A percentile compares a stretch with the other conserved stretches of the same genome.
These are phyloP conservation scores for Cotesia chilonis DNA, from an alignment of 1,140 invertebrate genomes.

Conservation along the genomic window DNA sequence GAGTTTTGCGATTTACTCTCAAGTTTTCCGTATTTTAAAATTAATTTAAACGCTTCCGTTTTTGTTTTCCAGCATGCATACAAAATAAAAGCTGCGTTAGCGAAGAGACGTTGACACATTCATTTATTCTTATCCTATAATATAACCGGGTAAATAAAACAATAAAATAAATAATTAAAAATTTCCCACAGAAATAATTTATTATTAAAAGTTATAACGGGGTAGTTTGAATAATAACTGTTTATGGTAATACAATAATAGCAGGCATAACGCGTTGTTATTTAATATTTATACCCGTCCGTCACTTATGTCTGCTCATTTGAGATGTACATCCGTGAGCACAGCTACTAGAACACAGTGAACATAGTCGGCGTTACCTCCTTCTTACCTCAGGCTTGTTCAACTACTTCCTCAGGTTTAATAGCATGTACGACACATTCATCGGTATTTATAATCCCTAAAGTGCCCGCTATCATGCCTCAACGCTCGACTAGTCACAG, in stretches of 20 bases:
- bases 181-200: not conserved
- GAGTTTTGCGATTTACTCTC: not conserved
- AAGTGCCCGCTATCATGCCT: not conserved
- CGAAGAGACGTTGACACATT: slow-evolving; percentile 41
- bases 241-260: not conserved
- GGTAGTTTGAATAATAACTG: slow-evolving; percentile 5
- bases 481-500: not conserved
- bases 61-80: slow-evolving; percentile 4
- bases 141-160: slow-evolving; percentile 32
- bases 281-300: not conserved
- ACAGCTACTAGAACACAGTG: too few species aligned
- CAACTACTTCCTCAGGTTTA: not conserved
- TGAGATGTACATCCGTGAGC: slow-evolving; percentile 27
- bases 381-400: too few species aligned
- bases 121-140: slow-evolving; percentile 48
- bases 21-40: slow-evolving; percentile 4
- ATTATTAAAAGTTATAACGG: not conserved
- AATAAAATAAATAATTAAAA: slow-evolving; percentile 36
- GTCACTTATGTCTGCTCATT: slow-evolving; percentile 2
- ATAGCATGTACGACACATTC: not conserved
- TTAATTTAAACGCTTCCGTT: slow-evolving; percentile 41
- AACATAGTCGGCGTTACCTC: too few species aligned
- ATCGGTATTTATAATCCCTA: slow-evolving; percentile 27
- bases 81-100: slow-evolving; percentile 41
- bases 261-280: not conserved